Evolutionary conservation across 2,888 invertebrate species (phyloP).

Genomic region (Seira ritae): DNA sequence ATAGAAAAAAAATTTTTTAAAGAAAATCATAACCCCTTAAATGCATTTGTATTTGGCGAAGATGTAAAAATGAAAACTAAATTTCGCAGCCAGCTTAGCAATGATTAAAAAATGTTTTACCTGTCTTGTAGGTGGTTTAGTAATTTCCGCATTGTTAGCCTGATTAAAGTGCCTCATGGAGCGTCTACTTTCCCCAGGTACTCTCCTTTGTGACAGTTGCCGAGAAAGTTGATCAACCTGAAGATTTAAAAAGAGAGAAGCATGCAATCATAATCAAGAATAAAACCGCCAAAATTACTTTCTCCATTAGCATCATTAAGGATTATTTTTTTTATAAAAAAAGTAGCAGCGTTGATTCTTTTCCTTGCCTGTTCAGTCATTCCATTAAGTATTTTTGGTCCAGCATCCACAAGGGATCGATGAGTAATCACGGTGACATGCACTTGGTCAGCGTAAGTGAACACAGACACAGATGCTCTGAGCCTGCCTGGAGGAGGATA

Average conservation of each 20-base stretch:
- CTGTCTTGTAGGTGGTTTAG: slow-evolving; percentile 74
- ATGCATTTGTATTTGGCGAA: no score
- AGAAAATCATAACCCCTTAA: no score
- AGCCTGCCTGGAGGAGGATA: slow-evolving; percentile 77
- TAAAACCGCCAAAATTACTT: not conserved
- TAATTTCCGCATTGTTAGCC: slow-evolving; percentile 74
- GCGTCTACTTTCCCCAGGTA: slow-evolving; percentile 77
- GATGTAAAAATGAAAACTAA: no score
- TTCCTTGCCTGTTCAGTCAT: slow-evolving; percentile 68
- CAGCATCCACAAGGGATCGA: slow-evolving; percentile 74
- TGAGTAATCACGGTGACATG: slow-evolving; percentile 78
- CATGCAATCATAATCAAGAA: not conserved
- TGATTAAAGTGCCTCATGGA: slow-evolving; percentile 74
- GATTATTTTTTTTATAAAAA: no score
- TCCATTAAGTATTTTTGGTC: slow-evolving; percentile 64
- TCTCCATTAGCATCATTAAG: not conserved
- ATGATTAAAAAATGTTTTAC: no score
- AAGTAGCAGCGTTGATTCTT: not conserved
- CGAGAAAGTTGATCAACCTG: slow-evolving; percentile 77
- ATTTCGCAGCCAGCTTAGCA: no score
- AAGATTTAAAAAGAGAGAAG: slow-evolving; percentile 9
- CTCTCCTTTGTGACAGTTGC: slow-evolving; percentile 76
- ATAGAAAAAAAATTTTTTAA: no score
- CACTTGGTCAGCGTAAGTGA: slow-evolving; percentile 78
- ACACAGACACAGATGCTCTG: slow-evolving; percentile 77